Percentiles rank a stretch among this genome's conserved stretches.
These are phyloP conservation scores for Cherax destructor DNA, from an alignment of 1,140 invertebrate species.

Conservation along the genomic window DNA sequence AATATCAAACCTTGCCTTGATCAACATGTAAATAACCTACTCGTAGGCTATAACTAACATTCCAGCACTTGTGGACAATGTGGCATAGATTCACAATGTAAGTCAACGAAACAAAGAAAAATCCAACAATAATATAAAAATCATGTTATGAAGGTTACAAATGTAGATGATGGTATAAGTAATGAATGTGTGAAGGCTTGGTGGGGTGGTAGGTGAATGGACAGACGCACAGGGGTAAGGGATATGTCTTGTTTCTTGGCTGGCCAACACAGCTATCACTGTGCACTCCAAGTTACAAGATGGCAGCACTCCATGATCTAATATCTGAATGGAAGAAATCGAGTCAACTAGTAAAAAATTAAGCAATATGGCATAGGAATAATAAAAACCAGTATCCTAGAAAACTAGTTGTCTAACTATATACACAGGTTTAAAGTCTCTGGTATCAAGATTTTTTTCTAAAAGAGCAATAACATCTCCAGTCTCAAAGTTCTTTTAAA, in stretches of 20 bases:
- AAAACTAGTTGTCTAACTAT: slow-evolving; percentile 71
- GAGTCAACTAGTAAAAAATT: slow-evolving; percentile 68
- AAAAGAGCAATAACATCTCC: slow-evolving; percentile 67
- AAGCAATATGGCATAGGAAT: slow-evolving; percentile 69
- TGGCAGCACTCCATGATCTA: slow-evolving; percentile 66
- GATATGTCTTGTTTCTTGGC: slow-evolving; percentile 67
- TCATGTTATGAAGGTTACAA: slow-evolving; percentile 37
- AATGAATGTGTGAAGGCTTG: slow-evolving; percentile 46
- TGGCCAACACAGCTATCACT: slow-evolving; percentile 58
- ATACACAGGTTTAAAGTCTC: slow-evolving; percentile 67
- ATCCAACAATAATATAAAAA: slow-evolving; percentile 54
- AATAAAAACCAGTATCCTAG: slow-evolving; percentile 70
- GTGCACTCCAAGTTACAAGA: slow-evolving; percentile 64
- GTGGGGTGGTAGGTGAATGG: slow-evolving; percentile 34
- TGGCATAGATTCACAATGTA: slow-evolving; percentile 14
- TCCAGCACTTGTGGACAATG: not conserved
- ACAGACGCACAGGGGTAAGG: slow-evolving; percentile 49
- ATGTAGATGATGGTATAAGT: slow-evolving; percentile 39
- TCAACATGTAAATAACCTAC: not conserved
- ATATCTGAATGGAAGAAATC: slow-evolving; percentile 69
- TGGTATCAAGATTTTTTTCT: slow-evolving; percentile 67
- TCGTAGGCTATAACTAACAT: not conserved
- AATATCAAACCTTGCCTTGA: not conserved
- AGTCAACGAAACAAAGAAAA: slow-evolving; percentile 27
- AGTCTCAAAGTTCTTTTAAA: slow-evolving; percentile 69